A percentile compares a stretch with the other conserved stretches of the same genome.
Evolutionary conservation across 2,113 vertebrate genomes (phyloP).

Genomic region (Patagioenas fasciata): DNA sequence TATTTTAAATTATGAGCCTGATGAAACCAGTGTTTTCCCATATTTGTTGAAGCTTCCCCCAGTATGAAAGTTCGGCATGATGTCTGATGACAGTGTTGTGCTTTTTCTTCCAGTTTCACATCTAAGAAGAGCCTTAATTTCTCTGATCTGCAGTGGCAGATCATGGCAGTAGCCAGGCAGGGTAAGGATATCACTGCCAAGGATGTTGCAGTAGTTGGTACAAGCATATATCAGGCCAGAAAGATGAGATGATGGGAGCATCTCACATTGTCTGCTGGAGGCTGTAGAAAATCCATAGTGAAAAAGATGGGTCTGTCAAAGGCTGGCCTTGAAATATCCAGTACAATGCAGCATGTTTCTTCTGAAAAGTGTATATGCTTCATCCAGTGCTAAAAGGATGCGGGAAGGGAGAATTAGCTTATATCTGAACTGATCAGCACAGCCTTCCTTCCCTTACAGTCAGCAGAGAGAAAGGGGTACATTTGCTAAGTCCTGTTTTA

Average conservation of each 20-base stretch:
- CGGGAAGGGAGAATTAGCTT: neutral
- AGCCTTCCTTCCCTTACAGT: neutral
- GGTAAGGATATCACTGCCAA: neutral
- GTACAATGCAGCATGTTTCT: neutral
- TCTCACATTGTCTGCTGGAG: neutral
- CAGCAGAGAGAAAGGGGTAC: neutral
- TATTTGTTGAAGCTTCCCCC: neutral
- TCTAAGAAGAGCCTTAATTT: neutral
- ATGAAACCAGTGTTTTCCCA: neutral
- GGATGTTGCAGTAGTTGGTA: neutral
- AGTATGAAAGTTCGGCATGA: neutral
- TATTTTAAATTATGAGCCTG: neutral
- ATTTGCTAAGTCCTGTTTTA: neutral
- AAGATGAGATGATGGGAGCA: neutral
- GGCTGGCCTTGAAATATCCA: neutral
- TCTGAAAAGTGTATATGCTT: rapidly evolving
- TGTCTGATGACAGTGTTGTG: neutral
- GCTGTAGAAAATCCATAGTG: neutral
- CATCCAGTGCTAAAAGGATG: neutral
- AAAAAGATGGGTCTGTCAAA: neutral
- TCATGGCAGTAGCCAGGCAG: neutral
- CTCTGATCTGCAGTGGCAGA: neutral
- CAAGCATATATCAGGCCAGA: neutral
- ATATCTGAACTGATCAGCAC: neutral
- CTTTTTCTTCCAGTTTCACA: neutral